phyloP scores from a whole-genome alignment of 2,113 vertebrate species.

The Arizona elegans region DNA sequence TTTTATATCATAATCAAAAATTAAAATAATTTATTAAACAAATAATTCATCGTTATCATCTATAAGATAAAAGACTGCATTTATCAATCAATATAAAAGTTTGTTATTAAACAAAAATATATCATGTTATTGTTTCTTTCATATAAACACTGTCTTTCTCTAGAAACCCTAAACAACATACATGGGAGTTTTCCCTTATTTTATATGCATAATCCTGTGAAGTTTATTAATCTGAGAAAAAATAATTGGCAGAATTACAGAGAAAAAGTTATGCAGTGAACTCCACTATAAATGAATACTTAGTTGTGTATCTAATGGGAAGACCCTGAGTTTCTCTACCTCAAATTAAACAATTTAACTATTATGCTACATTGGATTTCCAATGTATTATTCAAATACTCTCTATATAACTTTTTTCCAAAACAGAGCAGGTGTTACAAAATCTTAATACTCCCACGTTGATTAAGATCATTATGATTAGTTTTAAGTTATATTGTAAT shows the following conservation, averaged over 20 bases:
- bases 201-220: not conserved
- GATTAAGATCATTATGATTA: not conserved
- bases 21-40: not conserved
- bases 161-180: not conserved
- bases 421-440: not conserved
- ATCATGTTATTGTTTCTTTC: not conserved
- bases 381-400: not conserved
- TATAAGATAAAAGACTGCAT: not conserved
- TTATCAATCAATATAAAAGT: not conserved
- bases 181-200: not conserved
- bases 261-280: not conserved
- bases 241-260: not conserved
- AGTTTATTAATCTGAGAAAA: not conserved
- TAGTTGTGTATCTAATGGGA: not conserved
- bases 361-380: not conserved
- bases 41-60: not conserved
- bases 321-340: not conserved
- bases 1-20: not conserved
- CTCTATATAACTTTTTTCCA: not conserved
- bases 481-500: not conserved
- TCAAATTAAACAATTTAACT: not conserved
- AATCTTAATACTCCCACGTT: not conserved
- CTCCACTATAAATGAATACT: not conserved
- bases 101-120: not conserved
- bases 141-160: not conserved